These are phyloP conservation scores for Diplogasteroides magnus DNA, from an alignment of 1,140 invertebrate genomes.

Conservation along the genomic window DNA sequence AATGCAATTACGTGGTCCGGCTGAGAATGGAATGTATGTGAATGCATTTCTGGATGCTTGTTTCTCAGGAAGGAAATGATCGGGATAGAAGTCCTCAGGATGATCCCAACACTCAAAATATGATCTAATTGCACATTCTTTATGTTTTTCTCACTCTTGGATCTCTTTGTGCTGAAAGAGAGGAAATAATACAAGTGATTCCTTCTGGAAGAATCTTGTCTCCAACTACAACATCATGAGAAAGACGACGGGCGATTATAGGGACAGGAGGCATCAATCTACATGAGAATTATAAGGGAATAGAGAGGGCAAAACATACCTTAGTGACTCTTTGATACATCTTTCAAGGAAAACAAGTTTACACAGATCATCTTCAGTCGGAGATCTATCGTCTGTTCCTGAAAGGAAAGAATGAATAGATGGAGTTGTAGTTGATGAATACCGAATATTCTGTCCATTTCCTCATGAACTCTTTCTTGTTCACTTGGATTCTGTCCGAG, in stretches of 20 bases:
- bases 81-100: constrained; percentile 78
- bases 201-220: constrained; percentile 52
- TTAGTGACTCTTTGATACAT: constrained; percentile 72
- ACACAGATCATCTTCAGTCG: constrained; percentile 73
- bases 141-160: constrained; percentile 62
- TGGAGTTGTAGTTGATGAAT: too few relatives aligned
- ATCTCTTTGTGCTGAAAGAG: constrained; percentile 57
- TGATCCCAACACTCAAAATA: constrained; percentile 74
- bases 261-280: constrained; percentile 64
- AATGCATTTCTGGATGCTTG: constrained; percentile 58
- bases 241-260: constrained; percentile 69
- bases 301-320: not conserved
- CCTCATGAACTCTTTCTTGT: constrained; percentile 72
- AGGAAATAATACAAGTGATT: constrained; percentile 46
- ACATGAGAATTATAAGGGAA: not conserved
- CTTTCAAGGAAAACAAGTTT: constrained; percentile 78
- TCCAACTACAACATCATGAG: constrained; percentile 64
- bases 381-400: constrained; percentile 68
- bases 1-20: constrained; percentile 58
- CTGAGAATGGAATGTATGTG: constrained; percentile 56
- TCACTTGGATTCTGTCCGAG: constrained; percentile 58
- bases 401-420: too few relatives aligned
- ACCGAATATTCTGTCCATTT: constrained; percentile 73
- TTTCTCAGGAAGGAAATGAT: constrained; percentile 80
- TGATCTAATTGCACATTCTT: constrained; percentile 62